A percentile compares a stretch with the other conserved stretches of the same genome.
Evolutionary conservation across 2,797 vertebrate species (phyloP).

Genomic region (Parauchenoglanis punctatus): DNA sequence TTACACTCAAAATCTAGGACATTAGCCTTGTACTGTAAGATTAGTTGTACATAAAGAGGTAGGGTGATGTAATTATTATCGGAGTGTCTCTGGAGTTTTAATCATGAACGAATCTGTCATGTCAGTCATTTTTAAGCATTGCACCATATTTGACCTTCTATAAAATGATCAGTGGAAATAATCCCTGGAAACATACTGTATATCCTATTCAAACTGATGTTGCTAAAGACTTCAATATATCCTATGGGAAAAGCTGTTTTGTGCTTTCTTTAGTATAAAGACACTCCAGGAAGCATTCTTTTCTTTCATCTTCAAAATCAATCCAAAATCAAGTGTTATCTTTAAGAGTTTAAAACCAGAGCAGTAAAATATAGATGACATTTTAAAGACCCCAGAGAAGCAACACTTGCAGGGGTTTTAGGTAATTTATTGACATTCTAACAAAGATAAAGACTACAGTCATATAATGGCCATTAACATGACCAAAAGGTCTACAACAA

Average conservation of each 20-base stretch:
- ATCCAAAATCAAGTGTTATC: neutral
- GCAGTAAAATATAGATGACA: neutral
- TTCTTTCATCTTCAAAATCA: neutral
- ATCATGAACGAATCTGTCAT: neutral
- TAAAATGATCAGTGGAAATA: neutral
- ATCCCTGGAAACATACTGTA: neutral
- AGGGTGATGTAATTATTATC: neutral
- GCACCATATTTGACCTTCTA: neutral
- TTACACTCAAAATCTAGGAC: neutral
- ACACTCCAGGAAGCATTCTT: neutral
- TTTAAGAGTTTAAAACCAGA: neutral
- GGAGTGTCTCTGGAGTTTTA: neutral
- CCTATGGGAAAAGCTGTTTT: neutral
- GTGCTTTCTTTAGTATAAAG: neutral
- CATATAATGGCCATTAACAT: neutral
- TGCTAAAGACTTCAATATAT: neutral
- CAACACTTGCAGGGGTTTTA: neutral
- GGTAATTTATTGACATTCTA: neutral
- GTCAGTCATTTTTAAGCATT: neutral
- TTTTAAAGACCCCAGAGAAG: neutral
- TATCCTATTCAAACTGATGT: neutral
- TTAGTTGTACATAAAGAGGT: neutral
- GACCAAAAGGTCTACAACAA: neutral
- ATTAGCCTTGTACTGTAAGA: neutral
- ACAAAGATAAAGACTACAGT: neutral